Percentiles rank a stretch among this genome's conserved stretches.
phyloP scores from a whole-genome alignment of 2,113 vertebrate genomes.

The Urocitellus parryii region DNA sequence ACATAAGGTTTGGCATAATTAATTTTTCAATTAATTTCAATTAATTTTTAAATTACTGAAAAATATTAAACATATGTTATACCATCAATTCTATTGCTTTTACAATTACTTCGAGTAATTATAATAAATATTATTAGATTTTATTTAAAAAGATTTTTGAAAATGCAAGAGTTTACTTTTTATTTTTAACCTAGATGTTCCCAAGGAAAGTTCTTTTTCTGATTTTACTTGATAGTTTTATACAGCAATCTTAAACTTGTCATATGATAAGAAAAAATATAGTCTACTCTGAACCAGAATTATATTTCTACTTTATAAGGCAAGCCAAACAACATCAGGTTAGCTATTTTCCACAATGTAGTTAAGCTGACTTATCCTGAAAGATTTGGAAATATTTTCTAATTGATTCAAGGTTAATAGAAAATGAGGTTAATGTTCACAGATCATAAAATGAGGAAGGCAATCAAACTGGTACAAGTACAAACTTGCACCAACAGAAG shows the following conservation, averaged over 20 bases:
- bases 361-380: conserved; percentile 16
- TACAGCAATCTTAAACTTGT: not conserved
- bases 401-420: conserved; percentile 57
- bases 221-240: not conserved
- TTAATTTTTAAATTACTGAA: not conserved
- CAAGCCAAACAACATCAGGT: not conserved
- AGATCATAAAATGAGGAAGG: conserved; percentile 81
- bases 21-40: not conserved
- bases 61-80: not conserved
- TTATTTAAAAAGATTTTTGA: conserved; percentile 35
- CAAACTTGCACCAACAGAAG: conserved; percentile 80
- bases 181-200: not conserved
- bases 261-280: not conserved
- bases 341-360: conserved; percentile 51
- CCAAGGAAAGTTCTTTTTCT: not conserved
- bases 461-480: conserved; percentile 78
- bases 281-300: not conserved
- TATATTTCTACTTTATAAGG: not conserved
- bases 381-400: conserved; percentile 56
- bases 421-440: conserved; percentile 75
- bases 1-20: not conserved
- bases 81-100: not conserved
- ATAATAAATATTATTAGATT: not conserved
- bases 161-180: not conserved
- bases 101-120: not conserved